Percentiles rank a stretch among this genome's conserved stretches.
Evolutionary conservation across 2,797 vertebrate species (phyloP).

Genomic region (Enteromius unitaeniatus): DNA sequence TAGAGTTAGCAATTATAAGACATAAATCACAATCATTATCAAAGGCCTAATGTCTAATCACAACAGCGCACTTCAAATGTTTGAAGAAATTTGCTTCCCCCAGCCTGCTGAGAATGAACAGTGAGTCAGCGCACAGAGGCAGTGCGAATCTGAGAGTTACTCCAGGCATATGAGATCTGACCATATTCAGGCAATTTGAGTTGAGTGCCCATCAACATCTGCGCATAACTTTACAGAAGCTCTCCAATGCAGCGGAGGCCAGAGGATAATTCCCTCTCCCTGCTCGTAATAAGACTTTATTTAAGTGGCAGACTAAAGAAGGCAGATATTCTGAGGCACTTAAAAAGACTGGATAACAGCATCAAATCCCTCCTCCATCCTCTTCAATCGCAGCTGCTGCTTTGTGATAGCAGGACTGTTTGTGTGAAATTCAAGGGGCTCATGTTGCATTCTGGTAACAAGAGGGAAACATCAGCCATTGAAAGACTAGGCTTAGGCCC

Average conservation of each 20-base stretch:
- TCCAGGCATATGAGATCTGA: slow-evolving; percentile 69
- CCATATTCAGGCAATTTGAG: slow-evolving; percentile 76
- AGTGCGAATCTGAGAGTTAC: slow-evolving; percentile 65
- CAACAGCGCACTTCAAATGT: slow-evolving; percentile 52
- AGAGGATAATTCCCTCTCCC: slow-evolving; percentile 69
- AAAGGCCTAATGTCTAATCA: slow-evolving; percentile 23
- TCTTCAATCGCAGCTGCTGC: slow-evolving; percentile 36
- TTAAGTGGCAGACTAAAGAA: slow-evolving; percentile 70
- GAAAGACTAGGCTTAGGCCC: slow-evolving; percentile 20
- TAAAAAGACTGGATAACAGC: slow-evolving; percentile 55
- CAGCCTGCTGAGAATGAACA: slow-evolving; percentile 64
- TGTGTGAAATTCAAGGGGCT: slow-evolving; percentile 43
- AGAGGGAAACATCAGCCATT: slow-evolving; percentile 43
- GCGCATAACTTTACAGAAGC: slow-evolving; percentile 72
- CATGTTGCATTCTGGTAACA: slow-evolving; percentile 59
- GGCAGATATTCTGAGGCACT: slow-evolving; percentile 60
- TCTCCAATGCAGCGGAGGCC: slow-evolving; percentile 68
- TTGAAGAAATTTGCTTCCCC: slow-evolving; percentile 53
- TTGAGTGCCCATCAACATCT: slow-evolving; percentile 77
- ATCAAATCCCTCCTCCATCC: slow-evolving; percentile 37
- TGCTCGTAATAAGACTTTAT: slow-evolving; percentile 75
- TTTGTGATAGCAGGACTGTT: slow-evolving; percentile 35
- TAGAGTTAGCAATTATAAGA: slow-evolving; percentile 18
- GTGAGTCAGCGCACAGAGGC: slow-evolving; percentile 65
- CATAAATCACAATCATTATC: slow-evolving; percentile 30